A percentile compares a stretch with the other conserved stretches of the same genome.
Evolutionary conservation across 2,113 vertebrate species (phyloP).

Genomic region (Rhipidura dahli): DNA sequence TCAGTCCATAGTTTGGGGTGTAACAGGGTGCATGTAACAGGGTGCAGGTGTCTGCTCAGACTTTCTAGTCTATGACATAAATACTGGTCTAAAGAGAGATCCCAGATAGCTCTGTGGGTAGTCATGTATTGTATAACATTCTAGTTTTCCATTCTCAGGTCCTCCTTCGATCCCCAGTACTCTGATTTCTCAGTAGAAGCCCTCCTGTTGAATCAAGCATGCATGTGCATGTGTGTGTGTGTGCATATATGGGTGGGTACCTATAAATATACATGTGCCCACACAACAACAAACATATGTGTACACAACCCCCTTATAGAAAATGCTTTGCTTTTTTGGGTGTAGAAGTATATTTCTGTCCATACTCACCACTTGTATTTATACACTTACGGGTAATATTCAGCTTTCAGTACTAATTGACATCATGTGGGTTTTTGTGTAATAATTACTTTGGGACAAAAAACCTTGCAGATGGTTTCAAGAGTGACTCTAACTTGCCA

Average conservation of each 20-base stretch:
- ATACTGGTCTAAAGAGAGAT: neutral
- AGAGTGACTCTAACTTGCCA: neutral
- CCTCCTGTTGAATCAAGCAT: neutral
- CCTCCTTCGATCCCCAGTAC: neutral
- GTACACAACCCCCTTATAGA: neutral
- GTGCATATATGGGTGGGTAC: neutral
- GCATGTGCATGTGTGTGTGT: neutral
- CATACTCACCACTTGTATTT: neutral
- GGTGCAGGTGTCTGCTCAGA: neutral
- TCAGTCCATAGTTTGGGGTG: neutral
- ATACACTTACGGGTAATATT: neutral
- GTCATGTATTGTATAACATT: neutral
- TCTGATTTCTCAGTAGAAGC: neutral
- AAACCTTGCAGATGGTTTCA: conserved; percentile 23
- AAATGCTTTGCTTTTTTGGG: neutral
- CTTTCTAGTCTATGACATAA: neutral
- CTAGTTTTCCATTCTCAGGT: neutral
- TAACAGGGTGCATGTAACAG: neutral
- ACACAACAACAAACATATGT: neutral
- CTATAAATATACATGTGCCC: neutral
- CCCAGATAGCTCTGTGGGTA: neutral
- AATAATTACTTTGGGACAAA: conserved; percentile 32
- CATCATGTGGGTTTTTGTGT: neutral
- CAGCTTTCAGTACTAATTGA: conserved; percentile 12
- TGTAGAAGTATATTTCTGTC: neutral